phyloP scores from a whole-genome alignment of 2,888 invertebrate genomes.

The Phaonia tiefii region DNA sequence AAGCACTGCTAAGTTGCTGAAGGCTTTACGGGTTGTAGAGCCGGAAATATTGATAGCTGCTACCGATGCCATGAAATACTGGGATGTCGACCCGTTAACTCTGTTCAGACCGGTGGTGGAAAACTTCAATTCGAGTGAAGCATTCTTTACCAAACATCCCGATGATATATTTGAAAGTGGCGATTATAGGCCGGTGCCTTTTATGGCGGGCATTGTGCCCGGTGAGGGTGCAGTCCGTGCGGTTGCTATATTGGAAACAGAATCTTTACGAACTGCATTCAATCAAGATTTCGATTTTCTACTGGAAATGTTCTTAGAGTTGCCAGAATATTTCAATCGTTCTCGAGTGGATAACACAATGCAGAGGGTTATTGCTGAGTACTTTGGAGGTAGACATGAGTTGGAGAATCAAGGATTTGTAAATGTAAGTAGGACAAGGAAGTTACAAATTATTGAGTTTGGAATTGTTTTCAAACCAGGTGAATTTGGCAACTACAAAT shows the following conservation, averaged over 20 bases:
- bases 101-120: conserved; percentile 81
- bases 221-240: conserved; percentile 82
- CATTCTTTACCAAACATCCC: conserved; percentile 81
- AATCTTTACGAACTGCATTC: conserved; percentile 72
- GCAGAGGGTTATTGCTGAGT: conserved; percentile 70
- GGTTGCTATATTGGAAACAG: conserved; percentile 76
- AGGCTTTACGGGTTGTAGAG: conserved; percentile 80
- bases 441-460: too few relatives aligned
- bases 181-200: conserved; percentile 80
- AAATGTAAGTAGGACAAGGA: conserved; percentile 69
- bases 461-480: too few relatives aligned
- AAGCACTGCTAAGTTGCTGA: conserved; percentile 76
- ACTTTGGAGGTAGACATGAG: conserved; percentile 73
- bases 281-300: conserved; percentile 76
- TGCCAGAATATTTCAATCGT: conserved; percentile 68
- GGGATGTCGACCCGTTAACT: conserved; percentile 81
- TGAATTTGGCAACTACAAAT: too few relatives aligned
- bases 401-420: conserved; percentile 75
- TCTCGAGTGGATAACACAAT: conserved; percentile 65
- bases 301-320: conserved; percentile 75
- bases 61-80: conserved; percentile 81
- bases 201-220: conserved; percentile 81
- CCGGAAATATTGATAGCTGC: conserved; percentile 78
- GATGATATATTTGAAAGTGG: conserved; percentile 78
- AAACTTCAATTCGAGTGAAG: conserved; percentile 72